These are phyloP conservation scores for Nasonia giraulti DNA, from an alignment of 1,140 invertebrate species.

Conservation along the genomic window DNA sequence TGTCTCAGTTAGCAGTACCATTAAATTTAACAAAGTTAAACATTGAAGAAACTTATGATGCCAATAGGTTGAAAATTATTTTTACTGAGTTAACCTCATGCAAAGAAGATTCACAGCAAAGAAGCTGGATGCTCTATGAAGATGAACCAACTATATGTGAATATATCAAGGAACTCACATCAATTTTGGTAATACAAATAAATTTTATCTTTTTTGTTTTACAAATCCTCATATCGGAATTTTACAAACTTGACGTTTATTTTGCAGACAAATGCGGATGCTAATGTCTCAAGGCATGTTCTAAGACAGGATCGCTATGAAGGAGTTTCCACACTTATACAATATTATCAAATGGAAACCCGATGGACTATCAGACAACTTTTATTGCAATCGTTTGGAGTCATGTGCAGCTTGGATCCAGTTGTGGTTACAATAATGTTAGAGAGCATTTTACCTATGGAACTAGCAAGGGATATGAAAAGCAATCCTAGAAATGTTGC, in stretches of 20 bases:
- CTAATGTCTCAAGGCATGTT: constrained; percentile 85
- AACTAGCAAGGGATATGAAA: constrained; percentile 88
- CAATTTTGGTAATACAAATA: constrained; percentile 83
- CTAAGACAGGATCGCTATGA: constrained; percentile 85
- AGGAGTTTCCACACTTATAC: constrained; percentile 84
- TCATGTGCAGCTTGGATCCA: constrained; percentile 88
- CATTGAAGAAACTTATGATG: constrained; percentile 84
- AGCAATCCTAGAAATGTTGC: constrained; percentile 82
- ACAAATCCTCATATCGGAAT: neutral
- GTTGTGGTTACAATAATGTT: constrained; percentile 87
- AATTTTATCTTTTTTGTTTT: constrained; percentile 34
- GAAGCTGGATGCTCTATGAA: constrained; percentile 94
- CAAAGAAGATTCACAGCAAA: constrained; percentile 94
- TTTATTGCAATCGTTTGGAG: constrained; percentile 88
- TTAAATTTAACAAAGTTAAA: constrained; percentile 78
- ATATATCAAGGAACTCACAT: constrained; percentile 88
- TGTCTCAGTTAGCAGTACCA: constrained; percentile 75
- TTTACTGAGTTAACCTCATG: constrained; percentile 88
- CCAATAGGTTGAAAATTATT: constrained; percentile 84
- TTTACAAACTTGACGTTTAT: constrained; percentile 34
- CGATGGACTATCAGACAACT: constrained; percentile 87
- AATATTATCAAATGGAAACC: constrained; percentile 95
- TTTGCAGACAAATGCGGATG: constrained; percentile 88
- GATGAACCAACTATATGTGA: constrained; percentile 90
- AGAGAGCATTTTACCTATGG: constrained; percentile 89